Evolutionary conservation across 2,797 vertebrate genomes (phyloP).

Genomic region (Pseudochirops cupreus): DNA sequence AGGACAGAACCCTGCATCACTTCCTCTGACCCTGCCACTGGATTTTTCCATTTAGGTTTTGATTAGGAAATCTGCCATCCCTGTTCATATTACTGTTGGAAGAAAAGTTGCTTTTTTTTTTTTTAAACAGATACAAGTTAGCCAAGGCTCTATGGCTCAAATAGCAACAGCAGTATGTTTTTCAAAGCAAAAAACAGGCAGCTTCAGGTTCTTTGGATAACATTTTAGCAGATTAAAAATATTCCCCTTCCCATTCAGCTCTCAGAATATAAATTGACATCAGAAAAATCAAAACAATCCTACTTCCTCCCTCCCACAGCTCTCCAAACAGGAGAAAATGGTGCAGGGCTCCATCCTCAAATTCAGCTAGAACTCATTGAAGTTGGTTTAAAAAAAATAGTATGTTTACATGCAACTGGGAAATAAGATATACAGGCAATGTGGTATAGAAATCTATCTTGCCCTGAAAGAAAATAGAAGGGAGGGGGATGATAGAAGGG

Average conservation of each 20-base stretch:
- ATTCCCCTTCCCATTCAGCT: constrained; percentile 59
- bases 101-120: constrained; percentile 44
- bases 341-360: constrained; percentile 1
- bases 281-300: constrained; percentile 63
- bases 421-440: no score
- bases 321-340: constrained; percentile 20
- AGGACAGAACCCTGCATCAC: neutral
- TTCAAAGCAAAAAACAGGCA: constrained; percentile 51
- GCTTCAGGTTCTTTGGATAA: constrained; percentile 43
- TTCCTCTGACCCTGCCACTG: neutral
- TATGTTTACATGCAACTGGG: no score
- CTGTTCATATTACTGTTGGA: constrained; percentile 36
- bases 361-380: neutral
- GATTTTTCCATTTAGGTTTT: constrained; percentile 59
- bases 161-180: constrained; percentile 32
- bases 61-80: constrained; percentile 57
- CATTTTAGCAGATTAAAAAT: constrained; percentile 58
- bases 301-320: constrained; percentile 3
- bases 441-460: no score
- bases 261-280: constrained; percentile 42
- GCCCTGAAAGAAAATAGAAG: no score
- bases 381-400: neutral
- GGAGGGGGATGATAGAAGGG: no score
- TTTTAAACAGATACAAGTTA: constrained; percentile 41
- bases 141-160: constrained; percentile 40